A percentile compares a stretch with the other conserved stretches of the same genome.
Evolutionary conservation across 2,888 invertebrate genomes (phyloP).

Genomic region (Noctua janthe): DNA sequence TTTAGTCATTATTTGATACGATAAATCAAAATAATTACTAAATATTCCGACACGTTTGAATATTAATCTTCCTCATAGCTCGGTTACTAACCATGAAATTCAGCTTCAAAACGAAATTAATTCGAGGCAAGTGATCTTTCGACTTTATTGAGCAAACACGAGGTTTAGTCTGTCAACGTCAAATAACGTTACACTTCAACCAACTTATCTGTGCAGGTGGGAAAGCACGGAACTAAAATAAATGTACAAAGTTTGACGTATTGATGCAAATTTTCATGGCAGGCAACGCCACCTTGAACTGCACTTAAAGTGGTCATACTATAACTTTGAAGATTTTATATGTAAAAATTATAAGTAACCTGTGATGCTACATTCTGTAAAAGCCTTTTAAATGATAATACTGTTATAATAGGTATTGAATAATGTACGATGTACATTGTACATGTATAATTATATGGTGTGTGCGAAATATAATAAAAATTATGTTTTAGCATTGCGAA

Average conservation of each 20-base stretch:
- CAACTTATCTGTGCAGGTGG: too few relatives aligned
- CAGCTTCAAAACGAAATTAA: constrained; percentile 4
- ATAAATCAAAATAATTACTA: not conserved
- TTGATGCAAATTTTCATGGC: too few relatives aligned
- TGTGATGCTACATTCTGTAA: constrained; percentile 58
- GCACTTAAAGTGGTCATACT: not conserved
- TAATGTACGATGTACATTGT: constrained; percentile 46
- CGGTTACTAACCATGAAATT: not conserved
- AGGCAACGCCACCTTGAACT: too few relatives aligned
- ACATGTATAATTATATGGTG: constrained; percentile 57
- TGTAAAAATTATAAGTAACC: constrained; percentile 49
- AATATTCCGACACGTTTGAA: not conserved
- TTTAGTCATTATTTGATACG: not conserved
- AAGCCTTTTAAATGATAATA: constrained; percentile 44
- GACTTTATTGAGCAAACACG: constrained; percentile 17
- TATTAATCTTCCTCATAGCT: not conserved
- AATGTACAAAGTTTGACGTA: too few relatives aligned
- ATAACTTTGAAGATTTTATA: constrained; percentile 32
- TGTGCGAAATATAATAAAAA: constrained; percentile 62
- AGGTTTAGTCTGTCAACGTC: constrained; percentile 16
- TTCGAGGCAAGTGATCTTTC: constrained; percentile 23
- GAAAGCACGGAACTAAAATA: too few relatives aligned
- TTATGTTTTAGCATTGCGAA: constrained; percentile 66
- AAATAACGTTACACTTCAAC: constrained; percentile 1
- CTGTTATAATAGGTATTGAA: constrained; percentile 44